Evolutionary conservation across 2,797 vertebrate species (phyloP).

Genomic region (Borostomias antarcticus): DNA sequence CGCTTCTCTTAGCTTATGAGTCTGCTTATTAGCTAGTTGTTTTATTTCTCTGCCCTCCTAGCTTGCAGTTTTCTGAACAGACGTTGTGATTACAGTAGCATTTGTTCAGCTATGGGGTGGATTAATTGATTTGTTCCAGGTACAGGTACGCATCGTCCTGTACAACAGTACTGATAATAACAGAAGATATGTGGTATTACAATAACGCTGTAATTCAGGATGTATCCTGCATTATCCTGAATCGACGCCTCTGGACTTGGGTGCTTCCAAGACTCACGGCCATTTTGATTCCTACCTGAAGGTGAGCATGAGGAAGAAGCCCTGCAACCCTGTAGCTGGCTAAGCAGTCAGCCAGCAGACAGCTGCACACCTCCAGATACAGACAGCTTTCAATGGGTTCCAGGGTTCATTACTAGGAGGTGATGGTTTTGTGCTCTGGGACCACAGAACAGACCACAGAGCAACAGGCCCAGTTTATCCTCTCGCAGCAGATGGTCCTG

Average conservation of each 20-base stretch:
- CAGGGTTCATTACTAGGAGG: slow-evolving; percentile 55
- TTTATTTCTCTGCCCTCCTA: background rate
- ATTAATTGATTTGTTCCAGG: background rate
- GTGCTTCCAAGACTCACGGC: too few relatives aligned
- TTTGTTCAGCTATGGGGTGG: background rate
- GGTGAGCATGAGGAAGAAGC: too few relatives aligned
- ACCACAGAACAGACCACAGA: slow-evolving; percentile 62
- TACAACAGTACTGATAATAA: too few relatives aligned
- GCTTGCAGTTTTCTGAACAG: background rate
- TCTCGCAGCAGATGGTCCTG: slow-evolving; percentile 58
- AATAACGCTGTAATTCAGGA: too few relatives aligned
- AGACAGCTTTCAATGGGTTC: slow-evolving; percentile 56
- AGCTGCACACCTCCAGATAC: too few relatives aligned
- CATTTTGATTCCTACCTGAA: too few relatives aligned
- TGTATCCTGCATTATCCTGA: too few relatives aligned
- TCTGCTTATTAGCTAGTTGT: slow-evolving; percentile 16
- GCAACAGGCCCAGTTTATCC: slow-evolving; percentile 59
- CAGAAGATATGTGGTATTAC: too few relatives aligned
- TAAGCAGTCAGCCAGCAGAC: too few relatives aligned
- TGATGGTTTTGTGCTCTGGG: slow-evolving; percentile 54
- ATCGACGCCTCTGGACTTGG: too few relatives aligned
- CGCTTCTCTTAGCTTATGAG: slow-evolving; percentile 16
- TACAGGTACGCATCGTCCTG: too few relatives aligned
- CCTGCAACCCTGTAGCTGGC: background rate
- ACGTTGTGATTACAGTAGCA: too few relatives aligned